Evolutionary conservation across 2,113 vertebrate species (phyloP).

Genomic region (Psophia crepitans): DNA sequence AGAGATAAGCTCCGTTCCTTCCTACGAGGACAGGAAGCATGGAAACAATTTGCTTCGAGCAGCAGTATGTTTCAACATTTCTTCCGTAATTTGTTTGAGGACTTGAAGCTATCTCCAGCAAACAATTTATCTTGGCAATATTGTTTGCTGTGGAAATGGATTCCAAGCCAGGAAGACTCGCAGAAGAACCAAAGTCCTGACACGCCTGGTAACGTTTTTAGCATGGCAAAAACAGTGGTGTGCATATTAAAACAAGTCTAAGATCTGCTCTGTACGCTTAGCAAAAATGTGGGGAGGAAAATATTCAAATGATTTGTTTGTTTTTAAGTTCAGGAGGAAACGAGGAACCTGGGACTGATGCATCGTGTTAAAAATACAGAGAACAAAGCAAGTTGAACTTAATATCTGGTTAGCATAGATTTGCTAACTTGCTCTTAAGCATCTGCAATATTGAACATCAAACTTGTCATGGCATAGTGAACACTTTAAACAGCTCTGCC

Average conservation of each 20-base stretch:
- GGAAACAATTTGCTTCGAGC: slow-evolving; percentile 18
- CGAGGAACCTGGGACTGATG: not conserved
- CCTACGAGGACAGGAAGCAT: not conserved
- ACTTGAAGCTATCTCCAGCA: slow-evolving; percentile 10
- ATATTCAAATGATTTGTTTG: not conserved
- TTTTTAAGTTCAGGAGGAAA: not conserved
- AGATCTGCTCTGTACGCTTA: not conserved
- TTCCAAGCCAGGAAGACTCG: not conserved
- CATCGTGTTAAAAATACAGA: not conserved
- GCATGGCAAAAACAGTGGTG: accelerated
- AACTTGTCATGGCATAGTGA: not conserved
- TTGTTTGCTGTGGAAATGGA: not conserved
- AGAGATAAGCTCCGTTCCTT: slow-evolving; percentile 34
- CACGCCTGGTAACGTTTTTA: not conserved
- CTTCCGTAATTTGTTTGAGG: slow-evolving; percentile 60
- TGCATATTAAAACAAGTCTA: not conserved
- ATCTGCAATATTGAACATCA: not conserved
- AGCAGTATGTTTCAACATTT: not conserved
- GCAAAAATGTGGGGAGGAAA: not conserved
- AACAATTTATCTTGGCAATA: slow-evolving; percentile 46
- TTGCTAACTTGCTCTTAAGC: not conserved
- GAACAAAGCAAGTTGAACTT: not conserved
- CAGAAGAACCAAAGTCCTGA: not conserved
- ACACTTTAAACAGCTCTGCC: not conserved
- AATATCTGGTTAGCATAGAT: not conserved